These are phyloP conservation scores for Chitala chitala DNA, from an alignment of 2,113 vertebrate species.

Conservation along the genomic window DNA sequence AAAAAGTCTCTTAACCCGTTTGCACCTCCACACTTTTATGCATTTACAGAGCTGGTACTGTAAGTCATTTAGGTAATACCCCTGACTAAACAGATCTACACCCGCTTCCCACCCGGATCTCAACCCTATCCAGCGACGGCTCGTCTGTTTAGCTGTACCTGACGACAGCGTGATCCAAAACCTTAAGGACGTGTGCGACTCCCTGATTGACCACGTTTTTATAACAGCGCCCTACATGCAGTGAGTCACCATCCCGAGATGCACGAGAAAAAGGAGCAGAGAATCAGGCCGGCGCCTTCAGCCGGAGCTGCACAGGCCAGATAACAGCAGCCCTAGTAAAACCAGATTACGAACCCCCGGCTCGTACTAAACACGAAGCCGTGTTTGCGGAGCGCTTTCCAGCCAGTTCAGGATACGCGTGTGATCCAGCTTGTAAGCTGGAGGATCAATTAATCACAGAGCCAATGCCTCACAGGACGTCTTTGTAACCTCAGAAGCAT, in stretches of 20 bases:
- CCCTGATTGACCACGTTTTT: neutral
- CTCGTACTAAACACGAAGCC: neutral
- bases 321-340: constrained; percentile 7
- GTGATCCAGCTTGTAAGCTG: neutral
- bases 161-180: neutral
- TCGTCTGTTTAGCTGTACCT: too few relatives aligned
- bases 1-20: neutral
- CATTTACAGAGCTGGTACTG: neutral
- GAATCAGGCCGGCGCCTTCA: neutral
- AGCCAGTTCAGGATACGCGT: neutral
- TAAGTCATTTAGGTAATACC: neutral
- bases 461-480: neutral
- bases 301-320: neutral
- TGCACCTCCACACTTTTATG: neutral
- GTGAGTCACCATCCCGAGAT: neutral
- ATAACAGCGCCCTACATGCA: neutral
- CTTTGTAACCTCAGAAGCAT: neutral
- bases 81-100: neutral
- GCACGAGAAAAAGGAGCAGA: neutral
- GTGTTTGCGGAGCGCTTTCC: neutral
- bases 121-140: too few relatives aligned
- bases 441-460: neutral
- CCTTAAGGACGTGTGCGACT: neutral
- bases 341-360: neutral
- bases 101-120: too few relatives aligned